These are phyloP conservation scores for Cerceris ruficornis DNA, from an alignment of 2,888 invertebrate genomes.

Conservation along the genomic window DNA sequence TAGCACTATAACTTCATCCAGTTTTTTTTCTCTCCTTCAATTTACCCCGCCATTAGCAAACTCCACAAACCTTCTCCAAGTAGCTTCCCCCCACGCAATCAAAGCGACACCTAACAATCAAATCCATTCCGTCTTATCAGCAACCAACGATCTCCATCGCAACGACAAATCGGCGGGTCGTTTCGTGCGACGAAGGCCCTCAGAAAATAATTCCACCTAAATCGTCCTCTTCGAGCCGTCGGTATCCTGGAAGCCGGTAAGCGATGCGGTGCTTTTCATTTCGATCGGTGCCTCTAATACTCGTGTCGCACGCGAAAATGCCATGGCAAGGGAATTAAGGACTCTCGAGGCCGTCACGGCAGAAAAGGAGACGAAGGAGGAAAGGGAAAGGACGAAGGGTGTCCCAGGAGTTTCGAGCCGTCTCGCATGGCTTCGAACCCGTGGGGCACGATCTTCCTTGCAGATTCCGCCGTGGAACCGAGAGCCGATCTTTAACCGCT, in stretches of 20 bases:
- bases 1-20: no score
- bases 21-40: no score
- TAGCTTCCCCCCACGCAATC: no score
- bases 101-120: no score
- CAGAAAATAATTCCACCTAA: conserved; percentile 55
- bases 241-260: conserved; percentile 36
- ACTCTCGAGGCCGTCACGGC: conserved; percentile 64
- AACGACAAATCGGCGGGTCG: no score
- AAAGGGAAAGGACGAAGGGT: conserved; percentile 26
- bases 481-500: not conserved
- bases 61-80: no score
- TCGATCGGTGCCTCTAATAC: conserved; percentile 58
- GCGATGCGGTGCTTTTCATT: conserved; percentile 59
- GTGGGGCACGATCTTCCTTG: conserved; percentile 36
- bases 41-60: no score
- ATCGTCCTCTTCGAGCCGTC: conserved; percentile 49
- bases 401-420: conserved; percentile 39
- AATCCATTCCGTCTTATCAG: no score
- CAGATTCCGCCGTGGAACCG: conserved; percentile 19
- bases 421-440: conserved; percentile 49
- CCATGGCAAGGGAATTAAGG: conserved; percentile 66
- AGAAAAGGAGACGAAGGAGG: conserved; percentile 40
- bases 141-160: no score
- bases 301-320: conserved; percentile 70
- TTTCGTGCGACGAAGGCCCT: conserved; percentile 25